Base-by-base conservation (phyloP, 2,113 vertebrate genomes). In the Trinectes maculatus region DNA sequence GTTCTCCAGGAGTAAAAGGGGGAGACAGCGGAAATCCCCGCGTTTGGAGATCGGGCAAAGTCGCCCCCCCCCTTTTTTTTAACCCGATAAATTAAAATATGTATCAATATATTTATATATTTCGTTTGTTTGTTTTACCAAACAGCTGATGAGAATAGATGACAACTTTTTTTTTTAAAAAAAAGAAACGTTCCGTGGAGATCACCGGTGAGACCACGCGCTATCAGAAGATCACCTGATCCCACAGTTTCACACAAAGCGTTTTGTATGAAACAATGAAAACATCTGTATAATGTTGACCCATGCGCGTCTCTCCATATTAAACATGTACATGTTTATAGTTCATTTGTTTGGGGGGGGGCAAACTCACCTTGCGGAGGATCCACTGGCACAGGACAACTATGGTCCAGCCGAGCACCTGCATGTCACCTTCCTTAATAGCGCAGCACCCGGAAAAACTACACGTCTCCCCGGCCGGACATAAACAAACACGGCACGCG, bases 381-480 rank as follows among this genome's bases (percentile, higher is more conserved):
- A 93, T 93, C 91, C 93, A 93, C 76, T 93, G 93, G 85, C 81
- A 85, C 69, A 93, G 77, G 80, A 94, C 74, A 69, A 91, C 69
- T 78, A 88, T 48, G 85, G 85, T 92, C 93, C 92, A 93, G 37
- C 85, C 90, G 87, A 93, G 85, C 75, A 93, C 87, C 92, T 88
- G 91, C 93, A 94, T 94, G 79, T 90, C 91, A 85, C 90, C 90
- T 90, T 91, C 90, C 86, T 83, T 62, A 48, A 52, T 22, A 74
- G 80, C 81, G 77, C 86, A 91, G 86, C 90, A 84, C 87, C 80
- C 84, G 54, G 62, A 78, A 76, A 70, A 84, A 72, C 85, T 90
- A 89, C 78, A 77, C 90, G 84, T 87, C 87, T 90, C 91, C 88
- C 73, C 57, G 81, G 79, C 51, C 77, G 75, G 81, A 87, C 93